Evolutionary conservation across 1,140 invertebrate genomes (phyloP), one percentile per base, ranked within the genome.

Genomic region (Chrysopa pallens): DNA sequence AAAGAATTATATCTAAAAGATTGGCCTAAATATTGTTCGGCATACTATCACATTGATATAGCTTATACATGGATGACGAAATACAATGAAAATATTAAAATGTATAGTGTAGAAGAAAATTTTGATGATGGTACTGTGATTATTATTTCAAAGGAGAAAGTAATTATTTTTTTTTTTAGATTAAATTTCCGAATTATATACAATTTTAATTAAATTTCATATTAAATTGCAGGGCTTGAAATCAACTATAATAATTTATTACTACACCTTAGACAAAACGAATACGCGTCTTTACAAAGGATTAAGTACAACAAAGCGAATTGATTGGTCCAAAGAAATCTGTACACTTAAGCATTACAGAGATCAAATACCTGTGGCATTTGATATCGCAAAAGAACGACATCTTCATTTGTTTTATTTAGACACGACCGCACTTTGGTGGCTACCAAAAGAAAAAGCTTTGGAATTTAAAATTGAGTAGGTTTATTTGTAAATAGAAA

Each of bases 371-470:
- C 27, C 23, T 2, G 6, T 17, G 3, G 28, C 14, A 12, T 8
- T 41, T 15, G 29, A 31, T 2, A 28, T 17, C 12, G 36, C 52
- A 29, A 39, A 40, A 8, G 36, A 48, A 13, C 31, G 46, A 8
- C 40, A 44, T 13, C 29, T 50, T 12, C 42, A 42, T 14, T 40
- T 46, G 6, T 47, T 42, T 15, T 51, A 39, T 36, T 41, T 48
- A 27, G 42, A 43, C 12, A 31, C 38, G 15, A 52, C 46, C 38
- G 42, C 41, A 13, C 45, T 47, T 38, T 43, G 48, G 42, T 53
- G 44, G 47, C 48, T 60, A 43, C 47, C 55, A 4, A 42, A 47
- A 8, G 42, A 43, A 6, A 38, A 51, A 13, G 60, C 56, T 0
- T 38, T 49, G 11, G 9, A 46, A 6, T 43, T 58, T 15, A 7